These are phyloP conservation scores for Oopsacas minuta DNA, from an alignment of 37 sponge, comb jelly and placozoan genomes.

Conservation along the genomic window DNA sequence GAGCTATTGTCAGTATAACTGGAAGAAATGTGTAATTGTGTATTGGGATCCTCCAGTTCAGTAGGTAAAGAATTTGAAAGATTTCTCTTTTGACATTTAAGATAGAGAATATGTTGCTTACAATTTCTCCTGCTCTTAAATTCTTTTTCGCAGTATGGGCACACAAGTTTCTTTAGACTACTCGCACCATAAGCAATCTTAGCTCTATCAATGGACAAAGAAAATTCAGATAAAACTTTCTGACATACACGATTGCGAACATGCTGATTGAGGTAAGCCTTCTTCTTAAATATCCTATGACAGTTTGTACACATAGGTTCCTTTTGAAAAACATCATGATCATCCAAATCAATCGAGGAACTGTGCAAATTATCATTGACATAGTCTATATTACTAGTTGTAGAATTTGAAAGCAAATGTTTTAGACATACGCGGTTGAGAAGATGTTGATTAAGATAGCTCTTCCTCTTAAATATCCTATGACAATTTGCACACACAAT, in stretches of 20 bases:
- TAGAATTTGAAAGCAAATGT: too few relatives aligned
- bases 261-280: background rate
- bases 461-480: background rate
- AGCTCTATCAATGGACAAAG: background rate
- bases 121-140: background rate
- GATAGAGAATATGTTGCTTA: background rate
- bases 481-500: background rate
- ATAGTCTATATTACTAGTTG: too few relatives aligned
- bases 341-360: too few relatives aligned
- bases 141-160: background rate
- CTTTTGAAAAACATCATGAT: too few relatives aligned
- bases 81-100: background rate
- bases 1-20: too few relatives aligned
- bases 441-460: background rate
- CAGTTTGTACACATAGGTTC: background rate
- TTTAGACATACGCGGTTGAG: background rate
- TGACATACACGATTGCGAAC: background rate
- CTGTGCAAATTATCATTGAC: too few relatives aligned
- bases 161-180: too few relatives aligned
- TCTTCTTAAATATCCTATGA: background rate
- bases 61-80: too few relatives aligned
- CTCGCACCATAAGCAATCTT: background rate
- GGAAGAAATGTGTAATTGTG: too few relatives aligned
- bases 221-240: background rate
- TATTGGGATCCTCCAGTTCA: too few relatives aligned